Base-by-base conservation (phyloP, 2,113 vertebrate species). In the Pardalotus punctatus region DNA sequence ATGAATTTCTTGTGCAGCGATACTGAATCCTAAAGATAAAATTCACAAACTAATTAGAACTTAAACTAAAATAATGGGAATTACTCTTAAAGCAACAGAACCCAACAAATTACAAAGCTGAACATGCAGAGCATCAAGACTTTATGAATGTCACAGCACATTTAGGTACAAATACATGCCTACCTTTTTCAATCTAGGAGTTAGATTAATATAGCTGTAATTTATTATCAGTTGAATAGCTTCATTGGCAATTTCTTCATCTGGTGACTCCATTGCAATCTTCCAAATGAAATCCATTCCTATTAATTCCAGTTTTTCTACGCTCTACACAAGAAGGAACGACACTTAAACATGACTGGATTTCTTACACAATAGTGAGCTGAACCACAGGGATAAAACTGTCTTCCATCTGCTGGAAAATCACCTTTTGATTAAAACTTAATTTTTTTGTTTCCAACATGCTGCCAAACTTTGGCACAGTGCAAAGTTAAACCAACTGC, bases 271-370 rank as follows among this genome's bases (percentile, higher is more conserved):
- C 99, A 99, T 99, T 83, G 99, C 99, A 93, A 99, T 99, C 95
- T 99, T 99, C 99, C 99, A 99, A 95, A 99, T 99, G 97, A 99
- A 99, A 97, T 99, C 99, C 99, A 99, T 99, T 94, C 99, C 99
- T 87, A 99, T 98, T 96, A 99, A 97, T 97, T 99, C 99, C 95
- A 99, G 98, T 80, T 99, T 99, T 97, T 99, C 99, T 92, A 99
- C 99, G 67, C 98, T 99, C 99, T 99, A 40, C n/a, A 22, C 29
- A 96, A 93, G 91, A 92, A 86, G 93, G 61, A 93, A 45, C 13
- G 60, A 83, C 38, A 74, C 31, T 40, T 80, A 78, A 81, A 78
- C 19, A 36, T 16, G 24, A 82, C 48, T 80, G 58, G 7, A 60
- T 67, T 86, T 69, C 56, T 87, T 23, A 56, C 12, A 58, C 16